Evolutionary conservation across 2,113 vertebrate genomes (phyloP).

Genomic region (Zosterops lateralis): DNA sequence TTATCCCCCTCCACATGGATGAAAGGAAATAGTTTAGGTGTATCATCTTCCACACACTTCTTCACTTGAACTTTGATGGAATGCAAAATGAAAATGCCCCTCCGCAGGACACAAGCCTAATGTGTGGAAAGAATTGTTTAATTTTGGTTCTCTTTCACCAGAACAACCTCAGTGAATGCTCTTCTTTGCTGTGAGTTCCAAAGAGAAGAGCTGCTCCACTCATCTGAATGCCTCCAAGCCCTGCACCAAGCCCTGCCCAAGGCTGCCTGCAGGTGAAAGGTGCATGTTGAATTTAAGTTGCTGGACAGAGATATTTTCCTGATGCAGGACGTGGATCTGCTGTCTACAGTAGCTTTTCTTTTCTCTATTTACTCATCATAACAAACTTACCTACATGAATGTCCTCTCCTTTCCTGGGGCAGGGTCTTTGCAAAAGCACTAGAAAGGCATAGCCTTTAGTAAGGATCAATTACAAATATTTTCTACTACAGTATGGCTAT

Average conservation of each 20-base stretch:
- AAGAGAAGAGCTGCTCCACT: neutral
- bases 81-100: neutral
- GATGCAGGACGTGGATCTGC: neutral
- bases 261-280: neutral
- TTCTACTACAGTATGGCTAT: neutral
- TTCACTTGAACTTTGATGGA: neutral
- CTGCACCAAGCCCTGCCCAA: neutral
- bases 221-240: neutral
- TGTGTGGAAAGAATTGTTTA: neutral
- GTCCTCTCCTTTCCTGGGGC: neutral
- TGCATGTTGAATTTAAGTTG: accelerated
- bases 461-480: neutral
- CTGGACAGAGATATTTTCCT: neutral
- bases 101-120: neutral
- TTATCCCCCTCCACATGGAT: neutral
- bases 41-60: neutral
- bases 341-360: neutral
- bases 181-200: neutral
- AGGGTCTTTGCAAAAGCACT: neutral
- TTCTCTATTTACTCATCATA: neutral
- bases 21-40: neutral
- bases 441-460: neutral
- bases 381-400: neutral
- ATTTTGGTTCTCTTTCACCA: neutral
- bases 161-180: neutral